phyloP scores from a whole-genome alignment of 2,113 vertebrate genomes.

The Centropristis striata region DNA sequence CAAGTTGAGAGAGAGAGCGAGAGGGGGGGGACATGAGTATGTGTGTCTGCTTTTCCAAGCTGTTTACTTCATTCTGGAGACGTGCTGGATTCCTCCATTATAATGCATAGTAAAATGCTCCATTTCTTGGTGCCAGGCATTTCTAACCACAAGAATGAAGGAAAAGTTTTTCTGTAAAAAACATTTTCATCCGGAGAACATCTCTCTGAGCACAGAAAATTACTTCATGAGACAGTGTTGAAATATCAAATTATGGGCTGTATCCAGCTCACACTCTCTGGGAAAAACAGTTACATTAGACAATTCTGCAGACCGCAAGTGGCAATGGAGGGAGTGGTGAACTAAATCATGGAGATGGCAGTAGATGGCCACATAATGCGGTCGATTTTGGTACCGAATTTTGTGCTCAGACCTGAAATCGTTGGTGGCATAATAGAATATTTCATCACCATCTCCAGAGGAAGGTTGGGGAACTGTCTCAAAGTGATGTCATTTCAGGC shows the following conservation, averaged over 20 bases:
- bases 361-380: background rate
- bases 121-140: slow-evolving; percentile 49
- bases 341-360: background rate
- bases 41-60: slow-evolving; percentile 32
- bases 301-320: background rate
- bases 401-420: no score
- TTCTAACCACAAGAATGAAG: slow-evolving; percentile 65
- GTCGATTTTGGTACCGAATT: no score
- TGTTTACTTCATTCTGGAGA: slow-evolving; percentile 54
- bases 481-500: background rate
- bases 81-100: slow-evolving; percentile 40
- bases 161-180: slow-evolving; percentile 43
- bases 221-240: slow-evolving; percentile 14
- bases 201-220: slow-evolving; percentile 25
- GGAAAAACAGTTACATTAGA: background rate
- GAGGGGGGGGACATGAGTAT: background rate
- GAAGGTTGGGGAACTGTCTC: background rate
- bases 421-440: no score
- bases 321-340: background rate
- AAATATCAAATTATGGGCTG: slow-evolving; percentile 2
- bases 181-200: slow-evolving; percentile 27
- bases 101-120: slow-evolving; percentile 48
- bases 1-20: slow-evolving; percentile 11
- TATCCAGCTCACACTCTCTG: background rate
- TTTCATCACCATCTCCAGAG: no score